A percentile compares a stretch with the other conserved stretches of the same genome.
Conservation (phyloP, 2,888 invertebrate genomes). For the Eupsilia transversa region DNA sequence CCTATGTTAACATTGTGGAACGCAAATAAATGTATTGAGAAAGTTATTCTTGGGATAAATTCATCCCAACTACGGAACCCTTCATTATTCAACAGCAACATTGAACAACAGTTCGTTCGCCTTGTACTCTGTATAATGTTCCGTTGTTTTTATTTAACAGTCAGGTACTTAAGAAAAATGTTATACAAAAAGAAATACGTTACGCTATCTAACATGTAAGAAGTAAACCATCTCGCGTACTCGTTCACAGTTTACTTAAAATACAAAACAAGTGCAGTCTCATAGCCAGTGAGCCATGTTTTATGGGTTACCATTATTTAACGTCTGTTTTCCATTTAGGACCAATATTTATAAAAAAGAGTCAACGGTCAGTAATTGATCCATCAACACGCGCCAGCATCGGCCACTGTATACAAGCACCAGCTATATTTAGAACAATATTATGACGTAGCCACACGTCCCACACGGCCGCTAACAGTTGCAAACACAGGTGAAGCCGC, state of each 20-base stretch:
- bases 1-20: no score
- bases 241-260: neutral
- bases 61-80: no score
- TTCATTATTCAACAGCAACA: no score
- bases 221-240: no score
- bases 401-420: slow-evolving; percentile 32
- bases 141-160: neutral
- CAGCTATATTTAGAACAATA: slow-evolving; percentile 27
- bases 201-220: no score
- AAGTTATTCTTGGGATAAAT: no score
- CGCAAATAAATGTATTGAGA: no score
- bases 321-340: slow-evolving; percentile 15
- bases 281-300: neutral
- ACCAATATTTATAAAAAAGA: slow-evolving; percentile 38
- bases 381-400: slow-evolving; percentile 12
- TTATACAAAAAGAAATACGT: neutral
- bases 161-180: neutral
- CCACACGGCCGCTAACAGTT: neutral
- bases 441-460: slow-evolving; percentile 26
- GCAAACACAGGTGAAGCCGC: slow-evolving; percentile 12
- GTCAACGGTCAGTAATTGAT: slow-evolving; percentile 38
- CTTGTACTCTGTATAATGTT: no score
- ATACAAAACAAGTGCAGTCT: neutral
- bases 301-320: neutral
- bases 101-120: no score